Percentiles rank a stretch among this genome's conserved stretches.
Conservation (phyloP, 2,113 vertebrate genomes). For the Acanthisitta chloris region DNA sequence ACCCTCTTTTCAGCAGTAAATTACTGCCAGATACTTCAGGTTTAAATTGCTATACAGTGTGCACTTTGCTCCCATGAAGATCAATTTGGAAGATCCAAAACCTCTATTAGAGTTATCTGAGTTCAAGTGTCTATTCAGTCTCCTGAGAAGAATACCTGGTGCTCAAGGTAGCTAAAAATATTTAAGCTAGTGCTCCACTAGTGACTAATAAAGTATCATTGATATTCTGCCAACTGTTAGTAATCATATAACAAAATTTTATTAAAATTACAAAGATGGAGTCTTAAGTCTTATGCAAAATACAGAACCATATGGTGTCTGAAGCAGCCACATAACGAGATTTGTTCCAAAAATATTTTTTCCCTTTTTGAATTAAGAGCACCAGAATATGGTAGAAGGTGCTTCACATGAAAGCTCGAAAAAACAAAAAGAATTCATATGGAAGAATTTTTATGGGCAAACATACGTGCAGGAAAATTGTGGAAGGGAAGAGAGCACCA, state of each 20-base stretch:
- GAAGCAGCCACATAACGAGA: not conserved
- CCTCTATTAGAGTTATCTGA: not conserved
- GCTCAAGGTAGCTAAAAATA: not conserved
- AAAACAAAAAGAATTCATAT: not conserved
- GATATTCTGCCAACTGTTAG: not conserved
- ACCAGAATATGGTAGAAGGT: not conserved
- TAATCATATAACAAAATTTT: not conserved
- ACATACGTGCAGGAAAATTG: not conserved
- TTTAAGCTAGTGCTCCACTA: not conserved
- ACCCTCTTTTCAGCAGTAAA: not conserved
- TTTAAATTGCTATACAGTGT: not conserved
- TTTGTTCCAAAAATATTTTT: not conserved
- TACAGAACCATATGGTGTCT: not conserved
- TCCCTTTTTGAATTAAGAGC: not conserved
- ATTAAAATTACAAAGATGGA: not conserved
- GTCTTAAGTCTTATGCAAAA: not conserved
- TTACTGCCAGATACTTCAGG: not conserved
- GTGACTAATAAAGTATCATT: not conserved
- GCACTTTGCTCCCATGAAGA: not conserved
- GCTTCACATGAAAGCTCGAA: not conserved
- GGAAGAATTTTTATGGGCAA: not conserved
- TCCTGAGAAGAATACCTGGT: not conserved
- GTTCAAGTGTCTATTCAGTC: not conserved
- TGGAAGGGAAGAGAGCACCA: not conserved
- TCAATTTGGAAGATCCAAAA: not conserved